Base-by-base conservation (phyloP, 2,113 vertebrate genomes). In the Xiphophorus maculatus region DNA sequence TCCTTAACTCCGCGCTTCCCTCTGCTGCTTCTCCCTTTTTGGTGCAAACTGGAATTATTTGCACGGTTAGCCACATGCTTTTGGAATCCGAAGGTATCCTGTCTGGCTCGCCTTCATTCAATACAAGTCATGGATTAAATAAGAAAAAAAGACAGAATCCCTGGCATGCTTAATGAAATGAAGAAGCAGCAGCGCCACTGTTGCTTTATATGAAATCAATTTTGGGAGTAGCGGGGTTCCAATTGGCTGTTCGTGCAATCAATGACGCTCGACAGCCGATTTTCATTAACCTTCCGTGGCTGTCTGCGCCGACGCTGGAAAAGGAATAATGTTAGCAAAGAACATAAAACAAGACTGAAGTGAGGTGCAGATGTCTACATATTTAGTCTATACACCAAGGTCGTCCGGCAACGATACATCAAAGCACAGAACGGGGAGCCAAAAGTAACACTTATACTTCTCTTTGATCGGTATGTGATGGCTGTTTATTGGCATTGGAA, bases 121-220 rank as follows among this genome's bases (percentile, higher is more conserved):
- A 77, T 76, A 48, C 63, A 6, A 77, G 73, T 71, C 71, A 30
- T 27, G 71, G 83, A 71, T 88, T 51, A 74, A 64, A 76, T 40
- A n/a, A 73, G 85, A 22, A 22, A 27, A 88, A 85, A 74, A 70
- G 68, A 70, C 27, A 69, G 74, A 80, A 79, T 78, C 74, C 27
- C 93, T 86, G 93, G 94, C 94, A 93, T 91, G 85, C 94, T 93
- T 96, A 96, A 96, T 96, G 93, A 96, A 96, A 96, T 94, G 95
- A 95, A 95, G 92, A 93, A 92, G 89, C 89, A 92, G 87, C 74
- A 68, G 79, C 69, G 79, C 79, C 66, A 82, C 84, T 48, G 93
- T 96, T 94, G 93, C 91, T 94, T 94, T 93, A 93, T 90, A 89
- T 71, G 84, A 94, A 95, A 96, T 96, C 95, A 93, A 96, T 96